Conservation (phyloP, 2,113 vertebrate species). For the Prinia subflava region DNA sequence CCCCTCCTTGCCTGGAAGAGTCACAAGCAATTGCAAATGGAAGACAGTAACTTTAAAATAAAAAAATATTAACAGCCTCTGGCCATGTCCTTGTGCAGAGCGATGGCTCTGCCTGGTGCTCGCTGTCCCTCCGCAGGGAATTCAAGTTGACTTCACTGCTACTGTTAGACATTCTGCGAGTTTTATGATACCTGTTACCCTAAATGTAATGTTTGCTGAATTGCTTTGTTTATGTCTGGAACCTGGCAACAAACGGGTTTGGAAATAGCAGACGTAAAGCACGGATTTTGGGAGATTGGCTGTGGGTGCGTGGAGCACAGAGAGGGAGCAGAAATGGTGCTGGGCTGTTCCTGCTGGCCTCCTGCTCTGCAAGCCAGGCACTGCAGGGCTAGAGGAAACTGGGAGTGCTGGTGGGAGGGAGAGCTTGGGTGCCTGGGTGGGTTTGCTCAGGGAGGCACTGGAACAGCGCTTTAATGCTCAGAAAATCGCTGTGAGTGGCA, state of each 20-base stretch:
- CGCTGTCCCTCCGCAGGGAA: not conserved
- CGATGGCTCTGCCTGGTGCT: not conserved
- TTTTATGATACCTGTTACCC: conserved; percentile 22
- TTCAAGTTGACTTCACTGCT: conserved; percentile 3
- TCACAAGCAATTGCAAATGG: not conserved
- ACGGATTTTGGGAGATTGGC: not conserved
- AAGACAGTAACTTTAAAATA: conserved; percentile 15
- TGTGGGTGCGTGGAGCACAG: fast-evolving
- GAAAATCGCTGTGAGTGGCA: fast-evolving
- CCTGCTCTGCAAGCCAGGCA: not conserved
- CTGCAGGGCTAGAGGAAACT: not conserved
- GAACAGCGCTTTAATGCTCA: not conserved
- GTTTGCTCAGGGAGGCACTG: not conserved
- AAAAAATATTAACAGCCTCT: not conserved
- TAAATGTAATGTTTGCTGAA: conserved; percentile 6
- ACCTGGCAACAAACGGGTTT: conserved; percentile 30
- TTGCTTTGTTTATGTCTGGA: conserved; percentile 3
- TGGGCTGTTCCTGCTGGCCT: not conserved
- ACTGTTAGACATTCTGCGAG: not conserved
- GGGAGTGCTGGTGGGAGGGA: not conserved
- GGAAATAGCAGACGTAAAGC: not conserved
- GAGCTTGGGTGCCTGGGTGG: not conserved
- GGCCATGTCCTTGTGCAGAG: not conserved
- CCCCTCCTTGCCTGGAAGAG: conserved; percentile 1
- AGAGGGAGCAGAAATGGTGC: fast-evolving